These are phyloP conservation scores for Doris montereyensis DNA, from an alignment of 2,888 invertebrate genomes.

Conservation along the genomic window DNA sequence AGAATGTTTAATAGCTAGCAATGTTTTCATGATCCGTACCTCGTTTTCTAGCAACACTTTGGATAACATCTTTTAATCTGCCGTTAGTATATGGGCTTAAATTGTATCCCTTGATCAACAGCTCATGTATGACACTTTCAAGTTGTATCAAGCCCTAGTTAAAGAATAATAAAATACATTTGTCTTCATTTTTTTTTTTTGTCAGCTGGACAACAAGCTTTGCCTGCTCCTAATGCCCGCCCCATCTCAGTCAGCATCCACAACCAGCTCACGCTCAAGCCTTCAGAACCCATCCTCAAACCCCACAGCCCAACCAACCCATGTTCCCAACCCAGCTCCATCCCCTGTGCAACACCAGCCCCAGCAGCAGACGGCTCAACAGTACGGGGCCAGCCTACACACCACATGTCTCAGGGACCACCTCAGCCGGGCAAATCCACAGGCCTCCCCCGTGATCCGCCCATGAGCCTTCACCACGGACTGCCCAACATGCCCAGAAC, in stretches of 20 bases:
- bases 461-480: no score
- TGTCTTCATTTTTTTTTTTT: constrained; percentile 28
- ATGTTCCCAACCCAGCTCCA: constrained; percentile 44
- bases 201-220: constrained; percentile 30
- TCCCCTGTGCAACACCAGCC: constrained; percentile 42
- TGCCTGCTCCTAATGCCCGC: constrained; percentile 38
- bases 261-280: constrained; percentile 41
- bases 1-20: no score
- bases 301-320: constrained; percentile 37
- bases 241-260: constrained; percentile 40
- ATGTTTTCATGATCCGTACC: no score
- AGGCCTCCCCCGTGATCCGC: constrained; percentile 29
- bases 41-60: no score
- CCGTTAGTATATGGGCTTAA: no score
- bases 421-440: constrained; percentile 36
- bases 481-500: constrained; percentile 25
- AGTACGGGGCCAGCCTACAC: constrained; percentile 14
- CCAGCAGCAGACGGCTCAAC: constrained; percentile 20
- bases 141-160: no score
- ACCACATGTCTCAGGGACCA: constrained; percentile 31
- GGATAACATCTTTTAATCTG: no score
- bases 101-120: no score
- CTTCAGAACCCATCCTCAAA: constrained; percentile 8
- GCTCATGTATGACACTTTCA: no score
- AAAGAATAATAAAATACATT: no score